Evolutionary conservation across 2,888 invertebrate genomes (phyloP).

Genomic region (Sesia bembeciformis): DNA sequence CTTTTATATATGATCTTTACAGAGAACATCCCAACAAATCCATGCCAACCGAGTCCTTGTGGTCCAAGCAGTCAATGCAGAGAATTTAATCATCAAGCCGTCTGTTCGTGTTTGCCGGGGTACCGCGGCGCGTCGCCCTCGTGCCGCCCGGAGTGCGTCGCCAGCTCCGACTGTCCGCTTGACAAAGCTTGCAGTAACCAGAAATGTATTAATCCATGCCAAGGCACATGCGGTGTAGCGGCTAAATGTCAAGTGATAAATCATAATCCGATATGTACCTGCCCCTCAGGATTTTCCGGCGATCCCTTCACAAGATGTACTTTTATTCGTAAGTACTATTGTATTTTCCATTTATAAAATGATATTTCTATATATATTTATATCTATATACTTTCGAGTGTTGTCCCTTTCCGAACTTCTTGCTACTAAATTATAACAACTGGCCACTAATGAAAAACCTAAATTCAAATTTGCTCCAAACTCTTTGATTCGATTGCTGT

Average conservation of each 20-base stretch:
- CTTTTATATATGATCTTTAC: slow-evolving; percentile 13
- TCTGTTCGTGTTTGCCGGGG: slow-evolving; percentile 78
- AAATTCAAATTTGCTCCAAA: too few relatives aligned
- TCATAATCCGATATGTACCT: slow-evolving; percentile 83
- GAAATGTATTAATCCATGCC: slow-evolving; percentile 83
- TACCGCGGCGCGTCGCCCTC: slow-evolving; percentile 80
- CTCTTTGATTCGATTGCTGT: too few relatives aligned
- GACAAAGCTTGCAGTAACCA: slow-evolving; percentile 81
- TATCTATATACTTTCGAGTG: too few relatives aligned
- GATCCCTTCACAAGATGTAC: slow-evolving; percentile 79
- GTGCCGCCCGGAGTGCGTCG: slow-evolving; percentile 82
- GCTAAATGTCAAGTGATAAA: slow-evolving; percentile 84
- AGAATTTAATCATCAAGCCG: slow-evolving; percentile 76
- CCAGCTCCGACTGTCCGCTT: slow-evolving; percentile 81
- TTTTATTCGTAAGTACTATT: slow-evolving; percentile 52
- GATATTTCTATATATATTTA: too few relatives aligned
- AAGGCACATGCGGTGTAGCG: slow-evolving; percentile 84
- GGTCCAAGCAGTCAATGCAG: slow-evolving; percentile 78
- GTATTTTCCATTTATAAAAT: neutral
- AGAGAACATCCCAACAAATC: slow-evolving; percentile 58
- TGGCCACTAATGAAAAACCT: too few relatives aligned
- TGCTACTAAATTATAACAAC: too few relatives aligned
- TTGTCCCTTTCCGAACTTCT: too few relatives aligned
- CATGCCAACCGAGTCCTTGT: slow-evolving; percentile 78
- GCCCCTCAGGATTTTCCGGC: slow-evolving; percentile 77